Base-by-base conservation (phyloP, 2,888 invertebrate genomes). In the Dryomyza anilis region DNA sequence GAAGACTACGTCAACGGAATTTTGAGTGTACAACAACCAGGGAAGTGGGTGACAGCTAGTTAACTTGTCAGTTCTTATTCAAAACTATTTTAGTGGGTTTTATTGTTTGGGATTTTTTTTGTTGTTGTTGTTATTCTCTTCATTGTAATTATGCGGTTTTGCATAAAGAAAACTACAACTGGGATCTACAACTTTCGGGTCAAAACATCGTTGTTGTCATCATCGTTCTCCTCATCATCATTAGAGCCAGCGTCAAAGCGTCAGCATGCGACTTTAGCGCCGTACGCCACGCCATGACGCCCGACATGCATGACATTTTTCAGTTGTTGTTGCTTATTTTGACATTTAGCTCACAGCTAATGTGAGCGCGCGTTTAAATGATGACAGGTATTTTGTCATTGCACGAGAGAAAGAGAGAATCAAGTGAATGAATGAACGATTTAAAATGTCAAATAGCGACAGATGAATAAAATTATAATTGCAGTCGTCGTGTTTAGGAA, bases 61-160 rank as follows among this genome's bases (percentile, higher is more conserved):
- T 81, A 81, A 79, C 80, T 81, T 79, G 81, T 78, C 74, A 78
- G 81, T 70, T 71, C 66, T 66, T 50, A 23, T 19, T 6, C 23
- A n/a, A 21, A n/a, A 50, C 50, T 50, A 19, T 23, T 50, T 25
- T 30, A 30, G 55, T 55, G 30, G 36, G n/a, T n/a, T n/a, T n/a
- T n/a, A 30, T 30, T 55, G 29, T 30, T 12, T 30, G 23, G 16
- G 7, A 25, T 25, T 8, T 14, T 48, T 8, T 2, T 50, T 50
- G 25, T 27, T 23, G 10, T 25, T 27, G 50, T n/a, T n/a, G 23
- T 21, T 10, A n/a, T 10, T 50, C 10, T 55, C 29, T 21, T 36
- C 16, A 36, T 30, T 33, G 12, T 33, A 8, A 12, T 19, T 46
- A 30, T 59, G 59, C 59, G 59, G 59, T 59, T 59, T 59, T 48